phyloP scores from a whole-genome alignment of 1,140 invertebrate genomes.

The Bombus waltoni region DNA sequence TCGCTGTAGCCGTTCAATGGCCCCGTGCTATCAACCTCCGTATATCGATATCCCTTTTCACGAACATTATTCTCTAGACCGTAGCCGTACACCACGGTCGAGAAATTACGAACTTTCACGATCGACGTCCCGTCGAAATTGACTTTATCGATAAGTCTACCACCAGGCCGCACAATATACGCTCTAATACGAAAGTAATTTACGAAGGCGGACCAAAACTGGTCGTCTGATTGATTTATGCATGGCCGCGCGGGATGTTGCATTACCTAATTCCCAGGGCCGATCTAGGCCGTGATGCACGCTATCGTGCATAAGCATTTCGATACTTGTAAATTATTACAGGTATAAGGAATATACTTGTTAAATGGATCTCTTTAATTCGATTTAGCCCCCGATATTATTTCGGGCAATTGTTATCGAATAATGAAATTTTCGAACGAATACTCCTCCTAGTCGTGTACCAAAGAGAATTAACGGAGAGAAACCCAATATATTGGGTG shows the following conservation, averaged over 20 bases:
- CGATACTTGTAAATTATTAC: not conserved
- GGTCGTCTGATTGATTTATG: slow-evolving; percentile 39
- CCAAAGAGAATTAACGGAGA: too few species aligned
- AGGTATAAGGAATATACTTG: not conserved
- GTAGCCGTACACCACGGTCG: not conserved
- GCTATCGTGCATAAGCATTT: not conserved
- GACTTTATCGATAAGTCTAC: slow-evolving; percentile 35
- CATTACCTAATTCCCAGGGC: slow-evolving; percentile 25
- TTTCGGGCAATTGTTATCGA: too few species aligned
- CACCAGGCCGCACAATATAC: slow-evolving; percentile 3
- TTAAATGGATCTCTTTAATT: not conserved
- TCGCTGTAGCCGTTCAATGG: too few species aligned
- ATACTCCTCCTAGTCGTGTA: too few species aligned
- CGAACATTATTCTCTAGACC: not conserved
- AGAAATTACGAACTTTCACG: slow-evolving; percentile 7
- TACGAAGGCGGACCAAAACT: slow-evolving; percentile 26
- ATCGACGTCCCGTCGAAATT: slow-evolving; percentile 24
- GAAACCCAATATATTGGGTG: too few species aligned
- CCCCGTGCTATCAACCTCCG: not conserved
- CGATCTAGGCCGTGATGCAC: not conserved
- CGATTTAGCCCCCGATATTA: not conserved
- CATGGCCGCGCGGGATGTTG: slow-evolving; percentile 1
- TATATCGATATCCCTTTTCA: not conserved
- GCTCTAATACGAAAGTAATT: slow-evolving; percentile 45
- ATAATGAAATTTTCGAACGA: too few species aligned